These are phyloP conservation scores for Dinocampus coccinellae DNA, from an alignment of 2,888 invertebrate species.

Conservation along the genomic window DNA sequence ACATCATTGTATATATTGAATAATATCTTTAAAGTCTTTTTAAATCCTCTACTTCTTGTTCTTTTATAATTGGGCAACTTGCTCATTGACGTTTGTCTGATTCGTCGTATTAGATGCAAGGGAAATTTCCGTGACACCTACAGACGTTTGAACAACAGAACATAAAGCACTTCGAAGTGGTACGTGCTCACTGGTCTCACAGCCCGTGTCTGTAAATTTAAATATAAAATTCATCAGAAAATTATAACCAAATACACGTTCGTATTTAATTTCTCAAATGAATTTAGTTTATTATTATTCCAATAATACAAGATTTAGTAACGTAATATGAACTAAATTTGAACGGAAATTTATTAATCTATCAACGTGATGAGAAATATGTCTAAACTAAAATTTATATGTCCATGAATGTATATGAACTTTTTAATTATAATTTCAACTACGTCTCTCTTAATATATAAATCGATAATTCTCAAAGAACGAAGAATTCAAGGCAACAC, in stretches of 20 bases:
- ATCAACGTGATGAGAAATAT: background rate
- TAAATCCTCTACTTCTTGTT: background rate
- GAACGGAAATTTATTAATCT: background rate
- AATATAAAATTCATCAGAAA: background rate
- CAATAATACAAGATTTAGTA: background rate
- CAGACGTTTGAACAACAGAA: conserved; percentile 62
- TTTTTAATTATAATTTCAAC: background rate
- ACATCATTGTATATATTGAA: background rate
- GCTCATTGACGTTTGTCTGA: conserved; percentile 56
- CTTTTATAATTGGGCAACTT: conserved; percentile 60
- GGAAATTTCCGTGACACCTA: conserved; percentile 63
- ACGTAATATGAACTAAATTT: background rate
- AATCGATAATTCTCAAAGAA: background rate
- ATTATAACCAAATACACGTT: background rate
- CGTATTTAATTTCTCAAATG: too few species aligned
- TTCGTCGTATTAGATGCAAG: conserved; percentile 57
- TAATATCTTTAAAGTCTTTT: conserved; percentile 1
- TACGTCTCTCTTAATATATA: background rate
- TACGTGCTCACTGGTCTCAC: conserved; percentile 62
- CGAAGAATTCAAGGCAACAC: background rate
- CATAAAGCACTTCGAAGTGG: conserved; percentile 62
- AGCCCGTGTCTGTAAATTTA: conserved; percentile 60
- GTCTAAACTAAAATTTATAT: background rate
- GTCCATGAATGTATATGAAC: background rate
- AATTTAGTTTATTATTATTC: background rate